Evolutionary conservation across 2,113 vertebrate species (phyloP).

Genomic region (Lycaon pictus): DNA sequence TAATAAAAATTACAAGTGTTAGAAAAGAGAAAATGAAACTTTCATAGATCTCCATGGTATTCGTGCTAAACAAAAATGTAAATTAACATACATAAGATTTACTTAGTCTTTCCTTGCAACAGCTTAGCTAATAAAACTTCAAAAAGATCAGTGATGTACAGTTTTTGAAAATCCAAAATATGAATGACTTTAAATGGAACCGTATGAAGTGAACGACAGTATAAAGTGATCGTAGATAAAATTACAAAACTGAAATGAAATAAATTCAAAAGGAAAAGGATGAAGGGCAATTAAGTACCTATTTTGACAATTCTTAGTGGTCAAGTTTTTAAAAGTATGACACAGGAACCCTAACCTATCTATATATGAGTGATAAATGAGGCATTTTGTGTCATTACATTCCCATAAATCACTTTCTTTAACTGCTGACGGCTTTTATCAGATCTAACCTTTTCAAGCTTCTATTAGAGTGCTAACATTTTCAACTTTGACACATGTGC

Average conservation of each 20-base stretch:
- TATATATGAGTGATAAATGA: constrained; percentile 97
- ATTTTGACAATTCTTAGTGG: constrained; percentile 93
- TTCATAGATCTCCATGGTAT: constrained; percentile 75
- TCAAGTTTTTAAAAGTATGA: constrained; percentile 96
- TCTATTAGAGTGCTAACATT: constrained; percentile 98
- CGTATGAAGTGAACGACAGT: constrained; percentile 83
- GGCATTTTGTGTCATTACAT: constrained; percentile 98
- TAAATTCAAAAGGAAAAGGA: constrained; percentile 88
- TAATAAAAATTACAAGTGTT: constrained; percentile 75
- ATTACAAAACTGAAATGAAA: constrained; percentile 84
- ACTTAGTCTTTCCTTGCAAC: constrained; percentile 76
- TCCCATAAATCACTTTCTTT: constrained; percentile 98
- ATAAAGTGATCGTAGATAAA: constrained; percentile 84
- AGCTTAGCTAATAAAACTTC: constrained; percentile 87
- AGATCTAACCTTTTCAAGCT: constrained; percentile 99
- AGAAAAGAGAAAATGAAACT: constrained; percentile 80
- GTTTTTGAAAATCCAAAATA: constrained; percentile 87
- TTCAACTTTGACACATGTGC: constrained; percentile 98
- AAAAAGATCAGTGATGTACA: constrained; percentile 80
- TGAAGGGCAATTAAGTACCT: constrained; percentile 89
- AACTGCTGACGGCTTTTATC: constrained; percentile 99
- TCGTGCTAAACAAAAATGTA: constrained; percentile 81
- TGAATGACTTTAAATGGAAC: constrained; percentile 86
- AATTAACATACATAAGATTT: constrained; percentile 80
- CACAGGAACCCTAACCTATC: constrained; percentile 96